Evolutionary conservation across 2,888 invertebrate species (phyloP).

Genomic region (Unio pictorum): DNA sequence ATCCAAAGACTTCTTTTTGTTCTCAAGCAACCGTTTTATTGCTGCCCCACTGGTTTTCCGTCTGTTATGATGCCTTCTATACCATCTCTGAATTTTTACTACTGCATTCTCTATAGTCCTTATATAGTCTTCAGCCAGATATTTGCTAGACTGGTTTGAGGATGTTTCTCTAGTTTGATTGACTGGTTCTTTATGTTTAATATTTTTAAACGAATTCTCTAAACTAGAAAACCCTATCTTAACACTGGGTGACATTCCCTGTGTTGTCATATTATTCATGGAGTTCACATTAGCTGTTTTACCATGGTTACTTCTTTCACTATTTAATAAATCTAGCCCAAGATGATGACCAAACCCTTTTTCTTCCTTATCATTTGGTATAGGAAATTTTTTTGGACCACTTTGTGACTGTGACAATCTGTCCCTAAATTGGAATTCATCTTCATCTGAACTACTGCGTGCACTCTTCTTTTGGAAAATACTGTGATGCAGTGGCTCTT

Average conservation of each 20-base stretch:
- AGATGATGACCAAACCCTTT: constrained; percentile 9
- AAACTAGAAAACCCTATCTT: constrained; percentile 64
- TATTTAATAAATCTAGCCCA: constrained; percentile 7
- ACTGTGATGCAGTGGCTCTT: constrained; percentile 44
- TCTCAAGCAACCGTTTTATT: constrained; percentile 59
- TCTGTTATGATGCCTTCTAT: constrained; percentile 44
- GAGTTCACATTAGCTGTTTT: constrained; percentile 31
- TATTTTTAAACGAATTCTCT: constrained; percentile 69
- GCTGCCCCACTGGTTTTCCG: constrained; percentile 60
- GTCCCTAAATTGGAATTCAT: constrained; percentile 34
- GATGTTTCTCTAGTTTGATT: constrained; percentile 58
- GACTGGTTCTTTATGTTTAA: constrained; percentile 68
- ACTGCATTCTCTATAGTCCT: constrained; percentile 60
- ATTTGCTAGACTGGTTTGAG: constrained; percentile 25
- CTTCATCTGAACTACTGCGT: constrained; percentile 52
- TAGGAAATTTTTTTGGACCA: constrained; percentile 8
- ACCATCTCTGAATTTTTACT: constrained; percentile 67
- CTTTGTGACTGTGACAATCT: constrained; percentile 23
- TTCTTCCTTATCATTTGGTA: constrained; percentile 14
- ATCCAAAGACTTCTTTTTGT: constrained; percentile 58
- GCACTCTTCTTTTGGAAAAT: constrained; percentile 55
- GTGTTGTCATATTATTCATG: constrained; percentile 67
- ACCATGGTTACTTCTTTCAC: constrained; percentile 11
- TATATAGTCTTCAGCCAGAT: constrained; percentile 61
- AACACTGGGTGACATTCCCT: constrained; percentile 55